Base-by-base conservation (phyloP, 1,140 invertebrate species). In the Asbolus verrucosus region DNA sequence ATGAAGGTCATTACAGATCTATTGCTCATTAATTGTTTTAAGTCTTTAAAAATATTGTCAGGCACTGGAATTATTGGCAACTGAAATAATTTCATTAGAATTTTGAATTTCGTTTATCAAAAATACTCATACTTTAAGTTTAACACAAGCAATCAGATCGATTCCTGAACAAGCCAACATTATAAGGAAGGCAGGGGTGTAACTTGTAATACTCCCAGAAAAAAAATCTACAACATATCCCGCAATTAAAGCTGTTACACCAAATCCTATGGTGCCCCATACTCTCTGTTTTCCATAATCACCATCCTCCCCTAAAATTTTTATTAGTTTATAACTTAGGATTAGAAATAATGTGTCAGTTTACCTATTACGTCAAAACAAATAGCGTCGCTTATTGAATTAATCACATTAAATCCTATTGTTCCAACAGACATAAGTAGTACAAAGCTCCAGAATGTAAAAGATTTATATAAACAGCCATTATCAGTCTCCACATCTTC, bases 351-450 rank as follows among this genome's bases (percentile, higher is more conserved):
- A 30, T 6, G 14, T 63, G n/a, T 21, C 14, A 27, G 16, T 43
- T 61, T 83, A 89, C 91, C 91, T 36, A 94, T 85, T 33, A 93
- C 83, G 81, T 93, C 91, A 76, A 93, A 94, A 80, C 91, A 93
- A 59, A 93, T 89, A 15, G 91, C 91, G 82, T 93, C 92, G 27
- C 89, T 91, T 18, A 92, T 89, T 60, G 88, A 91, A 74, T 92
- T 93, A 13, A 85, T 84, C 0, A 93, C 90, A 78, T 93, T 93
- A 75, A 89, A 93, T 11, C 89, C 87, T 70, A 93, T 89, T 0
- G 86, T 89, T 21, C 91, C 91, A 0, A 91, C 65, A 19, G 88
- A 88, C 82, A 92, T 88, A 3, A 92, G 77, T 1, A 89, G 70
- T 0, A 92, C 86, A 73, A 91, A 93, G 8, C 84, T 81, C 91